These are phyloP conservation scores for Spicauda simplicius DNA, from an alignment of 2,888 invertebrate genomes.

Conservation along the genomic window DNA sequence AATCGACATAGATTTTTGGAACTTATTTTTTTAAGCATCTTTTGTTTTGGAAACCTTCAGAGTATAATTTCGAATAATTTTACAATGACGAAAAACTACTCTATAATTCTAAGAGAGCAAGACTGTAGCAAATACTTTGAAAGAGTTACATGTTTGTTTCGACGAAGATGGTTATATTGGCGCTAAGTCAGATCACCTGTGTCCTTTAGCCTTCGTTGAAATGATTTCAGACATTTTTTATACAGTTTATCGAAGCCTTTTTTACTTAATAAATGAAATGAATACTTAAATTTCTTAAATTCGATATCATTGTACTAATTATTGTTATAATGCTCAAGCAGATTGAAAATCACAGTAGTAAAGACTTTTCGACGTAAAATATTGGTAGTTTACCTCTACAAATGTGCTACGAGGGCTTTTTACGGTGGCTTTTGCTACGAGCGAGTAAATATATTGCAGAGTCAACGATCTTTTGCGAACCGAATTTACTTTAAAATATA, in stretches of 20 bases:
- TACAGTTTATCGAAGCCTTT: too few species aligned
- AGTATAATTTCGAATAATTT: too few species aligned
- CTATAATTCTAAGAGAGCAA: too few species aligned
- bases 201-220: too few species aligned
- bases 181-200: too few species aligned
- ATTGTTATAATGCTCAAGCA: neutral
- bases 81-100: too few species aligned
- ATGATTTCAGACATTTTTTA: too few species aligned
- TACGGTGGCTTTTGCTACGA: neutral
- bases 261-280: too few species aligned
- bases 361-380: neutral
- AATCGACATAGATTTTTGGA: neutral
- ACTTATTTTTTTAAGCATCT: neutral
- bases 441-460: neutral
- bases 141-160: too few species aligned
- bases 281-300: too few species aligned
- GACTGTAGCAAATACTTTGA: too few species aligned
- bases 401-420: neutral
- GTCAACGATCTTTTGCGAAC: neutral
- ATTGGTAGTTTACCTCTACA: conserved; percentile 7
- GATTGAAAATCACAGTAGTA: neutral
- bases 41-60: neutral
- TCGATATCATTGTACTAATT: neutral
- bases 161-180: too few species aligned
- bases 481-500: neutral